These are phyloP conservation scores for Rallus limicola DNA, from an alignment of 2,113 vertebrate species.

Conservation along the genomic window DNA sequence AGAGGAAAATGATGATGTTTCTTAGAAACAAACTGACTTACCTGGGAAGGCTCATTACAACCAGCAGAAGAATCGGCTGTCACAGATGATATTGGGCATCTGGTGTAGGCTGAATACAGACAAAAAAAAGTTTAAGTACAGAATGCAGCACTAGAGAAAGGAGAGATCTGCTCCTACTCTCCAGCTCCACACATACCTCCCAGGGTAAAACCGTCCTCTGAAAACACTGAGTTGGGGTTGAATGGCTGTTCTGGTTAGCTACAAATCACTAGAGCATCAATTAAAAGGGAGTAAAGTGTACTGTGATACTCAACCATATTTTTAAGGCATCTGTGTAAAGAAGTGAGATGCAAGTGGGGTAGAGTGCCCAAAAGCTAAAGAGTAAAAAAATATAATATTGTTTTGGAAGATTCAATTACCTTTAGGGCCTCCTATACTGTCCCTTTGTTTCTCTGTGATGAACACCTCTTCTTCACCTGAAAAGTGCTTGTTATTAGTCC, in stretches of 20 bases:
- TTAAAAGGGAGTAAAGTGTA: not conserved
- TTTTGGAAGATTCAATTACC: constrained; percentile 13
- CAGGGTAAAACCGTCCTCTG: not conserved
- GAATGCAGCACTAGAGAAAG: not conserved
- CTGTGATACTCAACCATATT: not conserved
- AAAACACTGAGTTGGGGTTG: not conserved
- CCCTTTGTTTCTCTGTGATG: not conserved
- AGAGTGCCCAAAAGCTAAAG: not conserved
- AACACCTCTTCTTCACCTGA: constrained; percentile 40
- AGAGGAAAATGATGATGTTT: not conserved
- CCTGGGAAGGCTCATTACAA: not conserved
- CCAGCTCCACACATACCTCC: not conserved
- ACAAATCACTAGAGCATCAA: not conserved
- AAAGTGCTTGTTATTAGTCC: constrained; percentile 4
- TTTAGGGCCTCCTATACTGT: not conserved
- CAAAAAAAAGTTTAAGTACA: not conserved
- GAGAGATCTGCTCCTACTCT: not conserved
- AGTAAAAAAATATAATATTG: not conserved
- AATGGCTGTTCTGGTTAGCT: not conserved
- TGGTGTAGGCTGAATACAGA: not conserved
- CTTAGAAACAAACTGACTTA: constrained; percentile 13
- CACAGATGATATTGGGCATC: not conserved
- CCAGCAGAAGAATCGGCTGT: not conserved
- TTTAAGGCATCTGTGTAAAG: not conserved
- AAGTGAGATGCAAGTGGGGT: not conserved